These are phyloP conservation scores for Drosophila mojavensis DNA, from an alignment of 1,140 invertebrate species.

Conservation along the genomic window DNA sequence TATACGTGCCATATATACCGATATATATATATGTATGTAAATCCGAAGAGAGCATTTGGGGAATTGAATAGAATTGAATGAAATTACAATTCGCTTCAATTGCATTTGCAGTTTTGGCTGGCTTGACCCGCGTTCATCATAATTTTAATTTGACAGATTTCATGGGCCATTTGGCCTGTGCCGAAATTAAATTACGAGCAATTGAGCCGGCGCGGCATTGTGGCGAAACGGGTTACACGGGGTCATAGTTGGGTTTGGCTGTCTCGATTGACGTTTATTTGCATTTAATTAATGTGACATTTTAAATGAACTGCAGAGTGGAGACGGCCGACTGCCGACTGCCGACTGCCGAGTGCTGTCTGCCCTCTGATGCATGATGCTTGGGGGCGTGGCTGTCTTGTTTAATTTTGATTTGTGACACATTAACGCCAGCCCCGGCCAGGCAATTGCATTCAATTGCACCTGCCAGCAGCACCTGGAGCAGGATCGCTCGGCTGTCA, in stretches of 20 bases:
- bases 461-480: constrained; percentile 45
- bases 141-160: constrained; percentile 63
- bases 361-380: constrained; percentile 19
- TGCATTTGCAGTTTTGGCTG: constrained; percentile 15
- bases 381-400: constrained; percentile 55
- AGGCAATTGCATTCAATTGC: constrained; percentile 75
- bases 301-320: constrained; percentile 70
- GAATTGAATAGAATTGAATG: constrained; percentile 18
- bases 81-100: constrained; percentile 28
- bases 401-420: constrained; percentile 81
- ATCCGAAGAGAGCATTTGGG: neutral
- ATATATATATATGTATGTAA: too few species aligned
- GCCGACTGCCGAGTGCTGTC: too few species aligned
- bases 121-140: constrained; percentile 55
- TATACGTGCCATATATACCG: too few species aligned
- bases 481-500: constrained; percentile 52
- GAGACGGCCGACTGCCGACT: neutral
- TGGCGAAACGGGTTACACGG: neutral
- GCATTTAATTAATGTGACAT: constrained; percentile 80
- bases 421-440: constrained; percentile 58
- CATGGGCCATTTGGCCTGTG: constrained; percentile 56
- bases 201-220: neutral
- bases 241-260: neutral
- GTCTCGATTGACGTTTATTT: constrained; percentile 71
- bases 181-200: constrained; percentile 58